Conservation (phyloP, 2,888 invertebrate genomes). For the Parnassius apollo region DNA sequence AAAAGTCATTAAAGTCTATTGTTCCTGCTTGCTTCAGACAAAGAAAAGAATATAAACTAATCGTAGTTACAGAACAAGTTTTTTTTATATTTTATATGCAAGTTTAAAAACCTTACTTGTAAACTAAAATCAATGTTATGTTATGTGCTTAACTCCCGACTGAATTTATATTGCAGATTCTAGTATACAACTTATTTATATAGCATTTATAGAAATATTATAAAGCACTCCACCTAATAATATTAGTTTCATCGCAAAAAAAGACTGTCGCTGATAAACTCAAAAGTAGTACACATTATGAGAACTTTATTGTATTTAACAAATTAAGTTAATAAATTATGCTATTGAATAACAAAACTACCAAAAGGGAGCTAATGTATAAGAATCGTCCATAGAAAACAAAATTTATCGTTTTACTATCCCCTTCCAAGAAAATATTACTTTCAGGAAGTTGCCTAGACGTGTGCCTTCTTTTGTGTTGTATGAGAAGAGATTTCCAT, state of each 20-base stretch:
- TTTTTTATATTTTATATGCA: no score
- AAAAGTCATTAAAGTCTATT: constrained; percentile 1
- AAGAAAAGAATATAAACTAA: no score
- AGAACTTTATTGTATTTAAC: constrained; percentile 37
- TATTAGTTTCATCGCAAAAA: no score
- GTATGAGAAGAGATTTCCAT: constrained; percentile 37
- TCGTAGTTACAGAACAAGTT: no score
- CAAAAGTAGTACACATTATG: neutral
- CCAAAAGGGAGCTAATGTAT: constrained; percentile 76
- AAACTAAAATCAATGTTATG: no score
- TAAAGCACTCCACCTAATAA: no score
- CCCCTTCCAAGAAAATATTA: constrained; percentile 77
- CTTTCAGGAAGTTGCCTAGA: constrained; percentile 75
- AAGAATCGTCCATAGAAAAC: constrained; percentile 74
- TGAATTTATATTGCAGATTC: no score
- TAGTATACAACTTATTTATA: no score
- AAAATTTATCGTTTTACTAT: constrained; percentile 69
- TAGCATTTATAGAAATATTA: no score
- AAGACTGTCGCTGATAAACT: no score
- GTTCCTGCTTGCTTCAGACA: neutral
- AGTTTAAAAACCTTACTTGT: no score
- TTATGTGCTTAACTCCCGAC: no score
- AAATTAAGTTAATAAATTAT: constrained; percentile 33
- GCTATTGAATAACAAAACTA: constrained; percentile 57
- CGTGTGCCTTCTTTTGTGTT: constrained; percentile 69